Evolutionary conservation across 2,797 vertebrate species (phyloP).

Genomic region (Rhadinocentrus ornatus): DNA sequence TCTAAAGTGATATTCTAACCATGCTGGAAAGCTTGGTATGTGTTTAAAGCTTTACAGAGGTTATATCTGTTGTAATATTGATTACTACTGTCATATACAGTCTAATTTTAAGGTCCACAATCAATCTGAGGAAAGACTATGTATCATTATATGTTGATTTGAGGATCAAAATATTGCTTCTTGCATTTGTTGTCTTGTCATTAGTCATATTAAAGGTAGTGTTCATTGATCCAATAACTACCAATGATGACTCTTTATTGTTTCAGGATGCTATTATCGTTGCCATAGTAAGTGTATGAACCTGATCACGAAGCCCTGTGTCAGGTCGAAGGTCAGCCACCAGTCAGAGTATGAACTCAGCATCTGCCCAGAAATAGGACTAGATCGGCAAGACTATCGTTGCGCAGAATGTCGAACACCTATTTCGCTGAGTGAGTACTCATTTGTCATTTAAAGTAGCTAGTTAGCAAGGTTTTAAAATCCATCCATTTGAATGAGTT

Average conservation of each 20-base stretch:
- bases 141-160: not conserved
- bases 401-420: constrained; percentile 93
- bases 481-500: no score
- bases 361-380: constrained; percentile 94
- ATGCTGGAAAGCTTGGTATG: not conserved
- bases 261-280: constrained; percentile 92
- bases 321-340: constrained; percentile 96
- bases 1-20: not conserved
- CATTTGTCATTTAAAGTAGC: not conserved
- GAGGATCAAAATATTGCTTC: not conserved
- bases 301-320: constrained; percentile 92
- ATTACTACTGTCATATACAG: not conserved
- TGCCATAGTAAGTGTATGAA: constrained; percentile 98
- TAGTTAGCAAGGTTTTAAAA: not conserved
- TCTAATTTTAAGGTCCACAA: not conserved
- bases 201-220: not conserved
- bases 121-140: not conserved
- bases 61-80: not conserved
- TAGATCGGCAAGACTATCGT: constrained; percentile 96
- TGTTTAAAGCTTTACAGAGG: not conserved
- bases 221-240: not conserved
- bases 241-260: constrained; percentile 12
- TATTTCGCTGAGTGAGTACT: constrained; percentile 91
- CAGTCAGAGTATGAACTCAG: constrained; percentile 95
- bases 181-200: not conserved